A percentile compares a stretch with the other conserved stretches of the same genome.
These are phyloP conservation scores for Drosophila hamatofila DNA, from an alignment of 2,888 invertebrate genomes.

Conservation along the genomic window DNA sequence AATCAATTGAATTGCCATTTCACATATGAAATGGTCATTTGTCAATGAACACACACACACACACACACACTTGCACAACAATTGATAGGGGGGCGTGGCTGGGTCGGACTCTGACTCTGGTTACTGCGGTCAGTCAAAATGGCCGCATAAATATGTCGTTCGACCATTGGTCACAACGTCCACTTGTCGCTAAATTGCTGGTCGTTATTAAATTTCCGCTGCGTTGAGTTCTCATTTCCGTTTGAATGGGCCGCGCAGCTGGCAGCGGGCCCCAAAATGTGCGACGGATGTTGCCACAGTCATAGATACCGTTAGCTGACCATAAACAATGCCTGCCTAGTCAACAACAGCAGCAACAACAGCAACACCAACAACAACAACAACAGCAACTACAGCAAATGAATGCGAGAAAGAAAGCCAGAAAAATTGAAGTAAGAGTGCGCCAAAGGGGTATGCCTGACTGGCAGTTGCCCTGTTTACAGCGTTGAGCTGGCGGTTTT, in stretches of 20 bases:
- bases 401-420: background rate
- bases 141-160: conserved; percentile 79
- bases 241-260: conserved; percentile 77
- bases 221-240: conserved; percentile 82
- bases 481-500: too few relatives aligned
- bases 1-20: conserved; percentile 81
- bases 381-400: background rate
- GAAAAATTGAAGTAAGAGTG: background rate
- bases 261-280: conserved; percentile 57
- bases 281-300: conserved; percentile 72
- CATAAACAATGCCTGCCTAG: conserved; percentile 46
- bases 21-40: conserved; percentile 81
- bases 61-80: conserved; percentile 40
- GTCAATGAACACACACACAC: conserved; percentile 67
- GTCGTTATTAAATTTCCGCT: conserved; percentile 81
- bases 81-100: conserved; percentile 33
- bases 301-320: conserved; percentile 60
- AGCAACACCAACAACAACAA: background rate
- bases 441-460: background rate
- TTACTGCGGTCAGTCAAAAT: conserved; percentile 73
- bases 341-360: background rate
- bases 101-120: conserved; percentile 27
- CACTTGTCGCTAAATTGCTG: conserved; percentile 74
- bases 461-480: background rate
- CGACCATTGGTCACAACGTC: conserved; percentile 34